Evolutionary conservation across 2,113 vertebrate species (phyloP).

Genomic region (Melanerpes formicivorus): DNA sequence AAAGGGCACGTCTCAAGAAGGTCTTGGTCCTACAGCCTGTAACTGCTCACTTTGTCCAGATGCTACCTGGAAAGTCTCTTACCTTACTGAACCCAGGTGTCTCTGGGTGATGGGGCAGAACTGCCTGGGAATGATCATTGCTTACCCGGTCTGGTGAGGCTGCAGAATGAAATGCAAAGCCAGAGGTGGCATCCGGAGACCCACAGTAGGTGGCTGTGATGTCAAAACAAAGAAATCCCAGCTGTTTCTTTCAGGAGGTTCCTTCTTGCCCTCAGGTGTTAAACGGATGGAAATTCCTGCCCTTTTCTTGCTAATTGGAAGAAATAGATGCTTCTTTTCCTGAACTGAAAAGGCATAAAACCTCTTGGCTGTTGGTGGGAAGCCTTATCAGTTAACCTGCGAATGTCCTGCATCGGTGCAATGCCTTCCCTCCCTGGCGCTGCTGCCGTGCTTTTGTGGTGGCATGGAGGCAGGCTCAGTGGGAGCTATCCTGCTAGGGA

Average conservation of each 20-base stretch:
- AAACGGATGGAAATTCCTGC: constrained; percentile 18
- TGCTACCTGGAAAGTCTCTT: rapidly evolving
- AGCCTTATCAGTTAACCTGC: neutral
- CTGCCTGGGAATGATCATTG: neutral
- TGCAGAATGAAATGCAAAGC: neutral
- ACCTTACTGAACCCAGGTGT: neutral
- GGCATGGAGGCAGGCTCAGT: neutral
- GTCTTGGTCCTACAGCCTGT: neutral
- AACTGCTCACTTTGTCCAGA: neutral
- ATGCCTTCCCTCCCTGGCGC: neutral
- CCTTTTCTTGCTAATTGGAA: constrained; percentile 26
- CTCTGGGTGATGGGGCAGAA: neutral
- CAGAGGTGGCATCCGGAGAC: neutral
- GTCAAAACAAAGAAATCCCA: neutral
- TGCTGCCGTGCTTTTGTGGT: neutral
- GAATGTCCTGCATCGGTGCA: neutral
- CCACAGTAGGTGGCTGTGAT: neutral
- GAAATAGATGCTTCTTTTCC: constrained; percentile 11
- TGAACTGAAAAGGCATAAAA: neutral
- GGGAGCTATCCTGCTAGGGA: neutral
- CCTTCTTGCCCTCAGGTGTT: constrained; percentile 2
- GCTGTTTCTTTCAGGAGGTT: neutral
- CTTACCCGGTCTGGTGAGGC: neutral
- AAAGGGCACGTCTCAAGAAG: neutral
- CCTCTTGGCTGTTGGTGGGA: neutral